A percentile compares a stretch with the other conserved stretches of the same genome.
Conservation (phyloP, 92 coral and sea anemone genomes). For the Nematostella vectensis region DNA sequence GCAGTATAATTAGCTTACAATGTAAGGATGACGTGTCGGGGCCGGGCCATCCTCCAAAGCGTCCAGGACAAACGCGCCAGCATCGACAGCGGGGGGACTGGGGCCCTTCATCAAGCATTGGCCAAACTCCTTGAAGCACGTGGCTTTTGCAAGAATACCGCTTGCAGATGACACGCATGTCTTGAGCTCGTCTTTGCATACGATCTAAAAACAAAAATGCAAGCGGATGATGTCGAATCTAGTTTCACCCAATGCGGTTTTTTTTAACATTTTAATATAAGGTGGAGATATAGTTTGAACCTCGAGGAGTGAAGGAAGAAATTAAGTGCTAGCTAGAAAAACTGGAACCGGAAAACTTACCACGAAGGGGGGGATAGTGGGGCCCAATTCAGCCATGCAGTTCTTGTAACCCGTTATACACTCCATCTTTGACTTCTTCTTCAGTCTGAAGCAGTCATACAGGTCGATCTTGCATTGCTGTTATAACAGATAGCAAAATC, state of each 20-base stretch:
- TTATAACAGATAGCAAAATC: not conserved
- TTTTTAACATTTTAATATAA: no score
- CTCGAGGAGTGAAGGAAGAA: not conserved
- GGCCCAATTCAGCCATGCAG: conserved; percentile 14
- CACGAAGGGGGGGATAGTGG: conserved; percentile 15
- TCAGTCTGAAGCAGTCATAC: conserved; percentile 11
- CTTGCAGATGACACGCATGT: conserved; percentile 8
- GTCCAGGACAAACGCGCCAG: conserved; percentile 24
- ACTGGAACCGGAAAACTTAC: no score
- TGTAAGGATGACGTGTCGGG: conserved; percentile 49
- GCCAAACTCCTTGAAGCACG: conserved; percentile 23
- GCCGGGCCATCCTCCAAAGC: conserved; percentile 33
- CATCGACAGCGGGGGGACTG: conserved; percentile 20
- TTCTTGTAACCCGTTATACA: conserved; percentile 15
- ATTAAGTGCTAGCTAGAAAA: no score
- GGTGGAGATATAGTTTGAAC: no score
- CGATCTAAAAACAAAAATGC: conserved; percentile 14
- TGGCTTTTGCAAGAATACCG: conserved; percentile 21
- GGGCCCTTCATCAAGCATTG: conserved; percentile 34
- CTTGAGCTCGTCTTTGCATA: conserved; percentile 27
- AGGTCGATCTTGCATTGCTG: conserved; percentile 23
- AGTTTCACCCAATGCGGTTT: not conserved
- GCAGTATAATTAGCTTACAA: conserved; percentile 23
- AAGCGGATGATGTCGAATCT: not conserved
- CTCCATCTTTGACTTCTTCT: conserved; percentile 2